These are phyloP conservation scores for Synanthedon formicaeformis DNA, from an alignment of 2,888 invertebrate genomes.

Conservation along the genomic window DNA sequence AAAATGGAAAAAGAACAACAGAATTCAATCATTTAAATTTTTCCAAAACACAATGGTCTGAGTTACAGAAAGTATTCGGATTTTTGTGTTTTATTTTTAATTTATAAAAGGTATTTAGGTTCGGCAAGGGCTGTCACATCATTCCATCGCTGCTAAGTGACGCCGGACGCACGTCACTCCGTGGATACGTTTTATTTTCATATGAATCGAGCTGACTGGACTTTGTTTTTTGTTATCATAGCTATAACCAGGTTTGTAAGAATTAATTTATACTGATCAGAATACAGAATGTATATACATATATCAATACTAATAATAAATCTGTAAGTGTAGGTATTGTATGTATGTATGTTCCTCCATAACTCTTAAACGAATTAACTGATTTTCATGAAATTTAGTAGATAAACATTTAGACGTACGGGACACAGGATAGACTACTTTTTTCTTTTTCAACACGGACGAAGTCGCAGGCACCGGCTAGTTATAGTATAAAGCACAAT, in stretches of 20 bases:
- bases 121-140: slow-evolving; percentile 69
- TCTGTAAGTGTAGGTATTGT: no score
- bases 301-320: no score
- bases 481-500: no score
- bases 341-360: no score
- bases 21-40: slow-evolving; percentile 64
- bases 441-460: no score
- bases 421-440: no score
- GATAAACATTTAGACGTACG: no score
- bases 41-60: slow-evolving; percentile 69
- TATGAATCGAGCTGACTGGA: slow-evolving; percentile 55
- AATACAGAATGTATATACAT: no score
- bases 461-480: no score
- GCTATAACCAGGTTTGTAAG: slow-evolving; percentile 42
- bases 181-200: slow-evolving; percentile 65
- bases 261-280: not conserved
- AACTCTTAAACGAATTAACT: no score
- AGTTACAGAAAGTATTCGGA: slow-evolving; percentile 46
- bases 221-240: slow-evolving; percentile 63
- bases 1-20: slow-evolving; percentile 39
- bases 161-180: slow-evolving; percentile 69
- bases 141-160: slow-evolving; percentile 70
- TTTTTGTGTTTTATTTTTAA: slow-evolving; percentile 56
- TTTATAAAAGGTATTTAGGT: slow-evolving; percentile 57
- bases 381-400: no score